Conservation (phyloP, 1,140 invertebrate genomes). For the Lasaia peninsularis region DNA sequence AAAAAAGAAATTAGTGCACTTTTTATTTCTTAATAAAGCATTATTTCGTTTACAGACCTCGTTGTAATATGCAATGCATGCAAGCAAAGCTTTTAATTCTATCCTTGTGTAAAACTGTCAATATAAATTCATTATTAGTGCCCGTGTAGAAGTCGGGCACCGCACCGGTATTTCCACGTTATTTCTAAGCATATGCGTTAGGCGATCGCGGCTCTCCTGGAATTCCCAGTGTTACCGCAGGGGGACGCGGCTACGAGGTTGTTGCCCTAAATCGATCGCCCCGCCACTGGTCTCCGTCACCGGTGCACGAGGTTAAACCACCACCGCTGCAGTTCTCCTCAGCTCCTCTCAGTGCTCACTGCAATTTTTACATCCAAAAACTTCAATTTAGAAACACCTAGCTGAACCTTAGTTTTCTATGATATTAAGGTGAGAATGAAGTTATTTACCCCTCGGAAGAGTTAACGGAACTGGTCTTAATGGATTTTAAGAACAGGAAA, state of each 20-base stretch:
- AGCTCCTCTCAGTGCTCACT: not conserved
- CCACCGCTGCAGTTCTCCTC: conserved; percentile 43
- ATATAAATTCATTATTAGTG: not conserved
- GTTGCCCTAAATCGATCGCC: conserved; percentile 69
- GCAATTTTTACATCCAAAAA: conserved; percentile 2
- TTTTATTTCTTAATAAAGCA: too few relatives aligned
- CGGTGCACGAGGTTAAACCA: conserved; percentile 62
- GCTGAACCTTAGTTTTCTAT: not conserved
- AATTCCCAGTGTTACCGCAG: conserved; percentile 69
- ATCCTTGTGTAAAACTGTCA: not conserved
- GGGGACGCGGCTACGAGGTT: conserved; percentile 60
- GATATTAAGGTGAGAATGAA: conserved; percentile 2
- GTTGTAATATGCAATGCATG: too few relatives aligned
- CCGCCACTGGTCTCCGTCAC: conserved; percentile 47
- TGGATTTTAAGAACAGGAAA: conserved; percentile 45
- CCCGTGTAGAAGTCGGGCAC: conserved; percentile 35
- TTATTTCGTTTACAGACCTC: too few relatives aligned
- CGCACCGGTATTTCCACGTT: conserved; percentile 52
- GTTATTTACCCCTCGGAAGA: conserved; percentile 16
- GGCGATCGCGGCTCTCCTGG: conserved; percentile 49
- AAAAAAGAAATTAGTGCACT: too few relatives aligned
- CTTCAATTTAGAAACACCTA: not conserved
- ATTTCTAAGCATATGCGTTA: conserved; percentile 39
- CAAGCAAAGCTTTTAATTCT: too few relatives aligned
- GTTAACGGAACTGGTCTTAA: conserved; percentile 20